Conservation (phyloP, 2,888 invertebrate genomes). For the Zygogramma bicolorata region DNA sequence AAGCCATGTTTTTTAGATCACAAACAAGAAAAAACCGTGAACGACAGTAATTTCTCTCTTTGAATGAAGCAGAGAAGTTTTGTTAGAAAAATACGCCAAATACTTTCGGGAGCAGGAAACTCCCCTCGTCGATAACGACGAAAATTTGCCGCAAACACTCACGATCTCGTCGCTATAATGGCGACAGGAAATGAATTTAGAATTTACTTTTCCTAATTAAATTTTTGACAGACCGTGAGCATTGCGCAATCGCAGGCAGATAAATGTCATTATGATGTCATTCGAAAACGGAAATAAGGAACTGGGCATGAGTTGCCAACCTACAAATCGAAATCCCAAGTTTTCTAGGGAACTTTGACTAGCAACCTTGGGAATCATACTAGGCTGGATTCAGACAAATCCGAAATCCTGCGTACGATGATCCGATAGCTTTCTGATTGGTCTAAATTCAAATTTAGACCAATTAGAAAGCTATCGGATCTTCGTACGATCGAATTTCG, state of each 20-base stretch:
- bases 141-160: constrained; percentile 68
- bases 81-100: constrained; percentile 60
- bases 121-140: constrained; percentile 77
- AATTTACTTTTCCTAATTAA: no score
- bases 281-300: no score
- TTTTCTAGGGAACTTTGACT: no score
- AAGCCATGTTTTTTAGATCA: constrained; percentile 80
- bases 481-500: no score
- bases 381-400: no score
- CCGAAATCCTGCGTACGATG: no score
- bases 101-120: constrained; percentile 72
- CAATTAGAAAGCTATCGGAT: no score
- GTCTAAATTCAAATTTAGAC: no score
- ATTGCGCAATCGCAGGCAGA: not conserved
- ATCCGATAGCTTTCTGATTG: no score
- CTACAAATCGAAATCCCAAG: no score
- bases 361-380: no score
- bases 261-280: constrained; percentile 14
- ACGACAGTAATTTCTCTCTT: constrained; percentile 42
- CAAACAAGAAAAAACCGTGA: constrained; percentile 69
- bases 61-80: constrained; percentile 59
- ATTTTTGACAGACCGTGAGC: constrained; percentile 7
- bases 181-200: constrained; percentile 71
- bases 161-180: constrained; percentile 77
- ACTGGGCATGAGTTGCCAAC: no score